Evolutionary conservation across 2,888 invertebrate species (phyloP).

Genomic region (Automeris io): DNA sequence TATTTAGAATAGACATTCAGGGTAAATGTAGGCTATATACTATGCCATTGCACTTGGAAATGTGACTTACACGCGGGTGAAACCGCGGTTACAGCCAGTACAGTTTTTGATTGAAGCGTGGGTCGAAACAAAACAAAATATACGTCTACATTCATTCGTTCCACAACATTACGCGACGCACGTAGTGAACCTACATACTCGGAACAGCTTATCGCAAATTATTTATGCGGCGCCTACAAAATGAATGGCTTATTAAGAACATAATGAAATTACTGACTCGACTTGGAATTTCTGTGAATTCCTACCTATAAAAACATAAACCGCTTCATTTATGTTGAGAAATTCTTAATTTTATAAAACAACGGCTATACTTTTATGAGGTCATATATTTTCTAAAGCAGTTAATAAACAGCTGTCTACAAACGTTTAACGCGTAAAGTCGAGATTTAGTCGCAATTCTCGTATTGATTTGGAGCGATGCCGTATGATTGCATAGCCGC

Average conservation of each 20-base stretch:
- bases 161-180: slow-evolving; percentile 42
- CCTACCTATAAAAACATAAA: no score
- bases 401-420: slow-evolving; percentile 2
- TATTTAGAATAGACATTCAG: no score
- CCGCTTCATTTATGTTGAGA: no score
- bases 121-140: slow-evolving; percentile 23
- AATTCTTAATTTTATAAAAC: background rate
- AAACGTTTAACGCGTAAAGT: slow-evolving; percentile 16
- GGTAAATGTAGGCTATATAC: no score
- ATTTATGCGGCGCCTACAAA: slow-evolving; percentile 47
- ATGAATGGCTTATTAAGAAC: slow-evolving; percentile 36
- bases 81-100: no score
- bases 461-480: slow-evolving; percentile 59
- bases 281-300: slow-evolving; percentile 30
- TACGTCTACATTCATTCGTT: slow-evolving; percentile 32
- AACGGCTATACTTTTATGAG: no score
- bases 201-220: slow-evolving; percentile 40
- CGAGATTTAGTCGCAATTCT: slow-evolving; percentile 36
- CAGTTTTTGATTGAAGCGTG: slow-evolving; percentile 39
- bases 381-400: background rate
- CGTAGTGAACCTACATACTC: slow-evolving; percentile 27
- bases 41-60: no score
- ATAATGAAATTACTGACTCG: slow-evolving; percentile 30
- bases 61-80: no score
- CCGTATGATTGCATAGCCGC: slow-evolving; percentile 60